These are phyloP conservation scores for Megaptera novaeangliae DNA, from an alignment of 2,113 vertebrate genomes.

Conservation along the genomic window DNA sequence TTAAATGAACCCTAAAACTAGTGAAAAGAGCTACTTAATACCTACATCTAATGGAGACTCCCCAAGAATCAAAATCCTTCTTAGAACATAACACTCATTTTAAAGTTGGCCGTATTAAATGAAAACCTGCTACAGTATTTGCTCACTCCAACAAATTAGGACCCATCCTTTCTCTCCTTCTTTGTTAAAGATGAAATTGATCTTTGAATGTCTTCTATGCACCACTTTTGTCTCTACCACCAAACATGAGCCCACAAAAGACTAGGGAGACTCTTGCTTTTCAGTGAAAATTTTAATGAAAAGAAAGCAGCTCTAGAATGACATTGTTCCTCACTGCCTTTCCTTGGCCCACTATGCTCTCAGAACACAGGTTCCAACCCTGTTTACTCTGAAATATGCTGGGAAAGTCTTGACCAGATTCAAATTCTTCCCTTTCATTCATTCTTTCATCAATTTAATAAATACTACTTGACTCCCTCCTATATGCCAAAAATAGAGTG, in stretches of 20 bases:
- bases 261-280: background rate
- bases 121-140: background rate
- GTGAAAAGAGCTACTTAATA: background rate
- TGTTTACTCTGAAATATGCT: background rate
- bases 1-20: background rate
- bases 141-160: background rate
- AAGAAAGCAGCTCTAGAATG: background rate
- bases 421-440: background rate
- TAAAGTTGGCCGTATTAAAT: background rate
- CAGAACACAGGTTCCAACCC: background rate
- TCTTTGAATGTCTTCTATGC: background rate
- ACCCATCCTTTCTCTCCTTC: background rate
- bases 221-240: background rate
- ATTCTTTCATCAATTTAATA: background rate
- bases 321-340: background rate
- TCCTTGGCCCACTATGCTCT: background rate
- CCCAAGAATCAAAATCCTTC: background rate
- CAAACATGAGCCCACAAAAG: background rate
- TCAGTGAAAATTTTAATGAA: background rate
- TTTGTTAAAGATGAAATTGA: background rate
- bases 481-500: background rate
- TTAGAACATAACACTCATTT: background rate
- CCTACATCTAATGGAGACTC: background rate
- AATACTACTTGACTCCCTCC: background rate
- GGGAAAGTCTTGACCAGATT: background rate